Base-by-base conservation (phyloP, 2,888 invertebrate genomes). In the Nezara viridula region DNA sequence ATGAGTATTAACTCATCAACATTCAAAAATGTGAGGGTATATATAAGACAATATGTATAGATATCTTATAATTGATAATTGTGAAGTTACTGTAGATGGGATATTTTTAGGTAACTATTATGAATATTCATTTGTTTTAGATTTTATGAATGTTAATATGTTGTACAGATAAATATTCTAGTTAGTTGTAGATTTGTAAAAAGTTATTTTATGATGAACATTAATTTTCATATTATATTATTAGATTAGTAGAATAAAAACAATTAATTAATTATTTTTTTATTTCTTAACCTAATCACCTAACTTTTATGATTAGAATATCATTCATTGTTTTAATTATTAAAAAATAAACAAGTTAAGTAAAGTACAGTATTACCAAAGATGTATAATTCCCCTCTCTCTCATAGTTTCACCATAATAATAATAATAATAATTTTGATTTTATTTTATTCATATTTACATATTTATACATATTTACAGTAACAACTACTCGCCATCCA, bases 41-140 rank as follows among this genome's bases (percentile, higher is more conserved):
- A 44, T 81, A n/a, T 81, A 81, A 81, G 81, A 81, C 81, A 81
- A 81, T 81, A 81, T 81, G 81, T 81, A 81, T 47, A 81, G 81
- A 81, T 81, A 81, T 47, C 81, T 44, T 44, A 81, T 14, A 81
- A 44, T n/a, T 81, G 81, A 81, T n/a, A n/a, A 81, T 47, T 81
- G 81, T 81, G 81, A 81, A 81, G 81, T 81, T 44, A 14, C 47
- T 44, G 81, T 81, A 81, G 81, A 44, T 81, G 81, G 81, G 44
- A 44, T 44, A 81, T 81, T 81, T 81, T 44, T 81, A 81, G 81
- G 66, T 32, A 32, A 73, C 66, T 37, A 73, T 21, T 73, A 73
- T 73, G 21, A 73, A 44, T 44, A 14, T 81, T 24, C 24, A 44
- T n/a, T 81, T 40, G 19, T 81, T 81, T 44, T 81, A 47, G 81